These are phyloP conservation scores for Philopotamus ludificatus DNA, from an alignment of 1,140 invertebrate species.

Conservation along the genomic window DNA sequence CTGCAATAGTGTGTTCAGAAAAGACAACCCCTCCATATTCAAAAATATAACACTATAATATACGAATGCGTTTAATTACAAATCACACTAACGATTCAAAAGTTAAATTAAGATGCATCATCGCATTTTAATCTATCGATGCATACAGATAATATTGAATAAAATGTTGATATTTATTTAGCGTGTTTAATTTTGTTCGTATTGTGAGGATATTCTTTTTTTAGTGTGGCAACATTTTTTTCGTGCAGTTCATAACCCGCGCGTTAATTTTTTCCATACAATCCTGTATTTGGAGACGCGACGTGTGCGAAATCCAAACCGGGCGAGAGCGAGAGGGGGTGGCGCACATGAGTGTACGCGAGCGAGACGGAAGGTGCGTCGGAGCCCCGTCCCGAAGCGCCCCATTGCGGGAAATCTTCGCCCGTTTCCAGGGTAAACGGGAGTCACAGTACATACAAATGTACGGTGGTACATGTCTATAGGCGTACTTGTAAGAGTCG, in stretches of 20 bases:
- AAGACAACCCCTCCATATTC: background rate
- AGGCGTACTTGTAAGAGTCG: constrained; percentile 29
- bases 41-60: background rate
- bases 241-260: too few species aligned
- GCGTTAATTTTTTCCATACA: background rate
- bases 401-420: constrained; percentile 8
- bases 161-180: too few species aligned
- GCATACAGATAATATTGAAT: too few species aligned
- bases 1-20: constrained; percentile 16
- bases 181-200: too few species aligned
- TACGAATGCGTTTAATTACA: background rate
- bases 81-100: background rate
- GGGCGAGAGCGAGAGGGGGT: background rate
- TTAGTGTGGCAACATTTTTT: too few species aligned
- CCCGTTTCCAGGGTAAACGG: background rate
- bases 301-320: background rate
- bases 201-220: too few species aligned
- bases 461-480: constrained; percentile 11
- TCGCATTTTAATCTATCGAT: background rate
- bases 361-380: constrained; percentile 2
- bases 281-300: background rate
- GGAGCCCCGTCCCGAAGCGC: background rate
- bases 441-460: constrained; percentile 15
- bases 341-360: background rate
- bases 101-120: background rate